Evolutionary conservation across 2,797 vertebrate genomes (phyloP).

Genomic region (Lithobates sylvaticus): DNA sequence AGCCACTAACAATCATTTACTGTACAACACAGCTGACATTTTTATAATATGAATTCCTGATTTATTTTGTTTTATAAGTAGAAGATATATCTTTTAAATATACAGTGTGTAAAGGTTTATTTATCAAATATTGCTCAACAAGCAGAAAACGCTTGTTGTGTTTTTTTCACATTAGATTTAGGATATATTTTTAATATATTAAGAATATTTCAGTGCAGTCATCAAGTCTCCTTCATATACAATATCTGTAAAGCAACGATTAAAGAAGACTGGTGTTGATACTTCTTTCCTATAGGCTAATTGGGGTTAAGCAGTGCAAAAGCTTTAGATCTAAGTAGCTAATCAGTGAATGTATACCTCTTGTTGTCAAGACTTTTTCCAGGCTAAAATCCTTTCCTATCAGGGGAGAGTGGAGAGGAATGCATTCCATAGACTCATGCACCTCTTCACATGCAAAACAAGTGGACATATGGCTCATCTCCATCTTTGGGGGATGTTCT

Average conservation of each 20-base stretch:
- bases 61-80: too few relatives aligned
- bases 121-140: too few relatives aligned
- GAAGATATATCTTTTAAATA: too few relatives aligned
- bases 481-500: slow-evolving; percentile 71
- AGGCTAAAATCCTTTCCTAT: slow-evolving; percentile 60
- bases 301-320: slow-evolving; percentile 56
- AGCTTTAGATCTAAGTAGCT: slow-evolving; percentile 64
- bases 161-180: too few relatives aligned
- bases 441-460: slow-evolving; percentile 88
- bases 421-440: slow-evolving; percentile 59
- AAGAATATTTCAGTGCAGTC: background rate
- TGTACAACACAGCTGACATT: too few relatives aligned
- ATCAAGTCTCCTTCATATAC: background rate
- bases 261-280: background rate
- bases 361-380: slow-evolving; percentile 56
- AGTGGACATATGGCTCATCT: slow-evolving; percentile 89
- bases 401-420: slow-evolving; percentile 47
- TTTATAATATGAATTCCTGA: too few relatives aligned
- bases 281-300: slow-evolving; percentile 52
- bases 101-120: too few relatives aligned
- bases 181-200: too few relatives aligned
- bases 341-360: slow-evolving; percentile 57
- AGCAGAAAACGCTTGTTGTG: background rate
- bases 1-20: too few relatives aligned
- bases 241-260: slow-evolving; percentile 32